phyloP scores from a whole-genome alignment of 2,113 vertebrate species.

The Sinosuthora webbiana region DNA sequence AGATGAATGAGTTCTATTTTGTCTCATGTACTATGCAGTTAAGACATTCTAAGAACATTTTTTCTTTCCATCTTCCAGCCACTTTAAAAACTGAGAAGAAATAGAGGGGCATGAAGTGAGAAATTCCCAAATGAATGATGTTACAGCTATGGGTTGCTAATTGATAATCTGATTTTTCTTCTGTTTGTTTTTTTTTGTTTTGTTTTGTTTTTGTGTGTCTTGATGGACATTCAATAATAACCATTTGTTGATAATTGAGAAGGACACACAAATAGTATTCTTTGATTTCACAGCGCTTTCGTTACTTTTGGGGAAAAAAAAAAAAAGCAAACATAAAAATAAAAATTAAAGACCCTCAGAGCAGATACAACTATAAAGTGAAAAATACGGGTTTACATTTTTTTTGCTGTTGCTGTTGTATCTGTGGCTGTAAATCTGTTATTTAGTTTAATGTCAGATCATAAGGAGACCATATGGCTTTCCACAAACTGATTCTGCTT shows the following conservation, averaged over 20 bases:
- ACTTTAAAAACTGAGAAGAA: neutral
- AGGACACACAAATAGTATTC: neutral
- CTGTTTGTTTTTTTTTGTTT: neutral
- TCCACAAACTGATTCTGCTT: conserved; percentile 13
- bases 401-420: neutral
- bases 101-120: neutral
- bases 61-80: neutral
- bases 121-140: neutral
- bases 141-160: neutral
- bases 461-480: conserved; percentile 33
- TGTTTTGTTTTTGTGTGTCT: neutral
- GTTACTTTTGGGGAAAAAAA: neutral
- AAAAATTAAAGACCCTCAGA: neutral
- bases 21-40: neutral
- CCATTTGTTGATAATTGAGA: neutral
- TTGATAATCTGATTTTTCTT: neutral
- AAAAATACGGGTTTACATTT: neutral
- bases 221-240: neutral
- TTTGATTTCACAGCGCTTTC: neutral
- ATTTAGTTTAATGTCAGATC: conserved; percentile 40
- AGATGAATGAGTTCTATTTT: neutral
- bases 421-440: conserved; percentile 22
- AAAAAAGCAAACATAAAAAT: neutral
- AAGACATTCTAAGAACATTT: neutral
- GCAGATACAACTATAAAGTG: neutral